phyloP scores from a whole-genome alignment of 2,797 vertebrate species.

The Trachurus trachurus region DNA sequence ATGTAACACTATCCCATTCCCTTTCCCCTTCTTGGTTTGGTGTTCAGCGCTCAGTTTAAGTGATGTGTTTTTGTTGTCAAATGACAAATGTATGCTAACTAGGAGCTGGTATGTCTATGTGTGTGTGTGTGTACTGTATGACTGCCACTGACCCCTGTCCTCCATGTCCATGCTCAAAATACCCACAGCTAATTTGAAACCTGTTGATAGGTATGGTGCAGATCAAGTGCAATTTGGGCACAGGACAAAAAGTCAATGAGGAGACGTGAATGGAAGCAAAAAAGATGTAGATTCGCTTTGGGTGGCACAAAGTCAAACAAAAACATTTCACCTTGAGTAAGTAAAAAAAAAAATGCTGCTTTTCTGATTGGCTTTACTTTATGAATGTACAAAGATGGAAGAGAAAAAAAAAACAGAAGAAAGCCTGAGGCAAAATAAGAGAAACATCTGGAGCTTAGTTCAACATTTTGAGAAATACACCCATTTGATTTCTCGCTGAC shows the following conservation, averaged over 20 bases:
- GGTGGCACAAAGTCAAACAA: slow-evolving; percentile 30
- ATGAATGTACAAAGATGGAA: neutral
- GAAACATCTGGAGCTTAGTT: neutral
- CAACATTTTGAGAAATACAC: neutral
- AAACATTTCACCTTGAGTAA: neutral
- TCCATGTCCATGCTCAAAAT: slow-evolving; percentile 52
- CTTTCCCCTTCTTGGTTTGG: slow-evolving; percentile 66
- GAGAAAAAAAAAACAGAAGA: slow-evolving; percentile 8
- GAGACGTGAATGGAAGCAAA: neutral
- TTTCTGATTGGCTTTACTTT: slow-evolving; percentile 6
- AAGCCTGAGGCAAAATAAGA: neutral
- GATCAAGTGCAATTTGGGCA: slow-evolving; percentile 61
- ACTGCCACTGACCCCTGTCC: slow-evolving; percentile 62
- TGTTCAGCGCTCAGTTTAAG: slow-evolving; percentile 73
- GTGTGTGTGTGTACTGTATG: slow-evolving; percentile 18
- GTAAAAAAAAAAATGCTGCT: neutral
- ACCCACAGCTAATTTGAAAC: slow-evolving; percentile 65
- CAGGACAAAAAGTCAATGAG: slow-evolving; percentile 32
- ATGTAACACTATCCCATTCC: slow-evolving; percentile 71
- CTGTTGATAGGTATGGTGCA: slow-evolving; percentile 71
- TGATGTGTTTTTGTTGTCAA: slow-evolving; percentile 82
- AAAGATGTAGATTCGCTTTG: neutral
- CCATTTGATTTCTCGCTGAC: neutral
- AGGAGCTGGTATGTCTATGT: slow-evolving; percentile 49
- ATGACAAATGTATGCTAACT: slow-evolving; percentile 78